Evolutionary conservation across 2,113 vertebrate species (phyloP).

Genomic region (Paramisgurnus dabryanus): DNA sequence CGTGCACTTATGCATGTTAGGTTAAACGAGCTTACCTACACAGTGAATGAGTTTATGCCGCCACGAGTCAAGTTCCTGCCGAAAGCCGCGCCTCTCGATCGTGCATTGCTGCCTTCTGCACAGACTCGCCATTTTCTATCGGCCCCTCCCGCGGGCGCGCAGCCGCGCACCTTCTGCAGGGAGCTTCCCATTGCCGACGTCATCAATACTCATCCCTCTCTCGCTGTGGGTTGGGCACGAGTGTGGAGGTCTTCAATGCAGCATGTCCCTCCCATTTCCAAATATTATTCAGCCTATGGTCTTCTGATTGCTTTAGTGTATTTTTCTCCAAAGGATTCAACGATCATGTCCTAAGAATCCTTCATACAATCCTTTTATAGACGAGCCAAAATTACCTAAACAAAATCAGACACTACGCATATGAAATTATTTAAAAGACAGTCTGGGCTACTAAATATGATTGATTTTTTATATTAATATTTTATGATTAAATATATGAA

Average conservation of each 20-base stretch:
- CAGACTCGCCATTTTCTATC: conserved; percentile 96
- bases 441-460: too few species aligned
- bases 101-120: conserved; percentile 92
- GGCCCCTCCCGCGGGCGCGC: conserved; percentile 74
- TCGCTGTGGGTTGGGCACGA: conserved; percentile 63
- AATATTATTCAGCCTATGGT: conserved; percentile 31
- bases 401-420: too few species aligned
- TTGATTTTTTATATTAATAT: too few species aligned
- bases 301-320: too few species aligned
- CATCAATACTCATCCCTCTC: conserved; percentile 60
- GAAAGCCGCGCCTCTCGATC: conserved; percentile 93
- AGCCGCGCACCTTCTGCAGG: conserved; percentile 72
- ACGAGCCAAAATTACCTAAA: too few species aligned
- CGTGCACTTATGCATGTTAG: conserved; percentile 60
- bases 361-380: too few species aligned
- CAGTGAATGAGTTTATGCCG: conserved; percentile 90
- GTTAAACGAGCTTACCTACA: conserved; percentile 85
- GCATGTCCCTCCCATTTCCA: conserved; percentile 69
- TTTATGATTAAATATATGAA: too few species aligned
- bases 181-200: conserved; percentile 73
- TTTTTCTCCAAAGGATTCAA: too few species aligned
- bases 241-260: conserved; percentile 66
- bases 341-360: too few species aligned
- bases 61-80: conserved; percentile 94
- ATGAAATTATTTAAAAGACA: too few species aligned